phyloP scores from a whole-genome alignment of 2,888 invertebrate species.

The Nymphalis c-album region DNA sequence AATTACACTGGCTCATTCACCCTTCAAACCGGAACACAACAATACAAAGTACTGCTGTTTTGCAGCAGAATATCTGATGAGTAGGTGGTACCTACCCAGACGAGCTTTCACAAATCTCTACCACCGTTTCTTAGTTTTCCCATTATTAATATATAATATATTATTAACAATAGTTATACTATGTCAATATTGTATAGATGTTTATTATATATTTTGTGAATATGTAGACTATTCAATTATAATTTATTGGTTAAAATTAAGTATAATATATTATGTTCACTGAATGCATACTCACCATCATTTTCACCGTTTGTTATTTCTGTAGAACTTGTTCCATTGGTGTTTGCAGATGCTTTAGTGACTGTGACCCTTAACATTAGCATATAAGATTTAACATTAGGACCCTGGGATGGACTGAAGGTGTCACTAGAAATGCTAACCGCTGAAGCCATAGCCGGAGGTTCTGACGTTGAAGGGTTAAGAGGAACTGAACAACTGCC shows the following conservation, averaged over 20 bases:
- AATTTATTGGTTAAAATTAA: neutral
- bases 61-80: too few relatives aligned
- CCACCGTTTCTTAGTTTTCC: too few relatives aligned
- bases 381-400: slow-evolving; percentile 91
- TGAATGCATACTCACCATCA: slow-evolving; percentile 61
- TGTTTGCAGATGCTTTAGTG: slow-evolving; percentile 52
- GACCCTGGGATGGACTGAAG: slow-evolving; percentile 89
- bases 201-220: too few relatives aligned
- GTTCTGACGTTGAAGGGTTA: slow-evolving; percentile 85
- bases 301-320: slow-evolving; percentile 76
- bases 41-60: too few relatives aligned
- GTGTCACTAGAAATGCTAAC: slow-evolving; percentile 93
- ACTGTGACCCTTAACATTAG: slow-evolving; percentile 87
- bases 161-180: too few relatives aligned
- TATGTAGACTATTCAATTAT: neutral
- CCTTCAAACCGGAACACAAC: too few relatives aligned
- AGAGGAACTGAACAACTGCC: slow-evolving; percentile 88
- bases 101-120: too few relatives aligned
- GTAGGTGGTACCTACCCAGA: too few relatives aligned
- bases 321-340: slow-evolving; percentile 64
- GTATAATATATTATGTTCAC: neutral
- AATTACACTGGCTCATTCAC: too few relatives aligned
- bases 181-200: too few relatives aligned
- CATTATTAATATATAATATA: too few relatives aligned
- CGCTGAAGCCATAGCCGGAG: slow-evolving; percentile 86